Percentiles rank a stretch among this genome's conserved stretches.
These are phyloP conservation scores for Sus scrofa DNA, from an alignment of 2,113 vertebrate species.

Conservation along the genomic window T2T-Sscrofa CM000819.6:6030501-6031000, in stretches of 20 bases:
- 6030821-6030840: background rate
- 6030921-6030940: background rate
- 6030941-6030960: background rate
- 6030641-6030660: background rate
- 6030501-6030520: no score
- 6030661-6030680: background rate
- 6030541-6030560: no score
- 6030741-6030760: background rate
- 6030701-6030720: background rate
- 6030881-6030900: background rate
- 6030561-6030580: no score
- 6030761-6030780: background rate
- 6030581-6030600: no score
- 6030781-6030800: background rate
- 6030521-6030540: no score
- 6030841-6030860: background rate
- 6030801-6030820: background rate
- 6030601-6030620: no score
- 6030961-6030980: background rate
- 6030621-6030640: no score
- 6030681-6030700: background rate
- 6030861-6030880: background rate
- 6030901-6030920: no score
- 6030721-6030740: background rate
- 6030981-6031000: background rate